phyloP scores from a whole-genome alignment of 2,797 vertebrate genomes.

The Tauraco hartlaubi region DNA sequence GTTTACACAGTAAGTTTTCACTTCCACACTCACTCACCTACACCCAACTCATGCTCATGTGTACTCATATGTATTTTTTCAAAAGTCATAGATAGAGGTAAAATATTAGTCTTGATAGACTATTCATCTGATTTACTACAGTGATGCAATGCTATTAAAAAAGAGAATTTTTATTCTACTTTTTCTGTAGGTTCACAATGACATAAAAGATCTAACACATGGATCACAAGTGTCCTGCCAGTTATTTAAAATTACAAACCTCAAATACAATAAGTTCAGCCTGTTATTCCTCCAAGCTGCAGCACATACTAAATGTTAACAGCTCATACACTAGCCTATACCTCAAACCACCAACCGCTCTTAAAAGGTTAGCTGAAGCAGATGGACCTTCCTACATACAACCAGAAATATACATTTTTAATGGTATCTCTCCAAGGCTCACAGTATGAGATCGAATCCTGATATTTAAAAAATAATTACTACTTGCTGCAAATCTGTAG shows the following conservation, averaged over 20 bases:
- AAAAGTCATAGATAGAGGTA: not conserved
- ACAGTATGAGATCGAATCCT: not conserved
- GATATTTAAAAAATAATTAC: not conserved
- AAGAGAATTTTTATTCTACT: not conserved
- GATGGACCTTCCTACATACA: not conserved
- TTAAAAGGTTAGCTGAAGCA: not conserved
- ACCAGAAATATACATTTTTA: not conserved
- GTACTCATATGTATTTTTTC: not conserved
- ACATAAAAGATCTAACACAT: not conserved
- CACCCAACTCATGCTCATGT: rapidly evolving
- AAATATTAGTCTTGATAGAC: not conserved
- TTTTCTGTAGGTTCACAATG: not conserved
- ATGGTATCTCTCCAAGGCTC: not conserved
- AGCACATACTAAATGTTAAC: not conserved
- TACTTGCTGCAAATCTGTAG: not conserved
- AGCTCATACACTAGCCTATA: not conserved
- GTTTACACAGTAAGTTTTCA: not conserved
- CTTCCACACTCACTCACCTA: not conserved
- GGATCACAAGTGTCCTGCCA: not conserved
- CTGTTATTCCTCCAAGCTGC: not conserved
- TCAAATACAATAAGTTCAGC: not conserved
- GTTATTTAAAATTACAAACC: not conserved
- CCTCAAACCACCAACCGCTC: not conserved
- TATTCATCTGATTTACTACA: not conserved
- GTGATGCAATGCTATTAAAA: not conserved